These are phyloP conservation scores for Caradrina kadenii DNA, from an alignment of 2,888 invertebrate genomes.

Conservation along the genomic window DNA sequence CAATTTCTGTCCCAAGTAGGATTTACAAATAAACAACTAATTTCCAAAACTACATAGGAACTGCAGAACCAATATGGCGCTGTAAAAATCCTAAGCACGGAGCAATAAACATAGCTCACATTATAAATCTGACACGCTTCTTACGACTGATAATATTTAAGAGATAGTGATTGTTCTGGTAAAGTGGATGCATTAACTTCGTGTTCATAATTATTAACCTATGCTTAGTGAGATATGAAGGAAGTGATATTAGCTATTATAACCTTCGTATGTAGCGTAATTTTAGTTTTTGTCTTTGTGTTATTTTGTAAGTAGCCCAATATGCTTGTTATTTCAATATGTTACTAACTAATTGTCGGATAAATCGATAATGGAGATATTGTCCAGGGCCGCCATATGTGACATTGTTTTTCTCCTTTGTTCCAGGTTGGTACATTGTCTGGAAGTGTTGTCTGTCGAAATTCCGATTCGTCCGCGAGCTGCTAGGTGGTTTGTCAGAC, in stretches of 20 bases:
- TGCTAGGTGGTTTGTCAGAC: conserved; percentile 93
- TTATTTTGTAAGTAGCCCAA: conserved; percentile 88
- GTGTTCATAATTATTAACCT: conserved; percentile 78
- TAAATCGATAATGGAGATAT: conserved; percentile 20
- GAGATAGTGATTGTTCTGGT: conserved; percentile 76
- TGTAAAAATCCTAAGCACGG: conserved; percentile 53
- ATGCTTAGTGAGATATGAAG: conserved; percentile 85
- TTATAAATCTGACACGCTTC: conserved; percentile 66
- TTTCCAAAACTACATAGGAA: background rate
- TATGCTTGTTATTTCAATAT: conserved; percentile 62
- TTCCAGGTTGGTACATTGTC: conserved; percentile 97
- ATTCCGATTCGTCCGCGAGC: conserved; percentile 96
- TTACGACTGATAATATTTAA: conserved; percentile 70
- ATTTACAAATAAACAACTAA: conserved; percentile 9
- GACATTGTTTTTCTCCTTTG: conserved; percentile 73
- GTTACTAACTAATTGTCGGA: conserved; percentile 57
- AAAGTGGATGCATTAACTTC: conserved; percentile 81
- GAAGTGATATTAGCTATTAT: conserved; percentile 89
- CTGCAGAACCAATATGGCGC: conserved; percentile 75
- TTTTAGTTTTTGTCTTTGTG: conserved; percentile 88
- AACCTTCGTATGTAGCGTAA: conserved; percentile 88
- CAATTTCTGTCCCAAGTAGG: background rate
- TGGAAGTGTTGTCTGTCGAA: conserved; percentile 97
- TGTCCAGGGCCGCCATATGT: conserved; percentile 9
- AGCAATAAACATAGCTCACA: conserved; percentile 64